phyloP scores from a whole-genome alignment of 2,888 invertebrate species.

The Dexiosoma caninum region DNA sequence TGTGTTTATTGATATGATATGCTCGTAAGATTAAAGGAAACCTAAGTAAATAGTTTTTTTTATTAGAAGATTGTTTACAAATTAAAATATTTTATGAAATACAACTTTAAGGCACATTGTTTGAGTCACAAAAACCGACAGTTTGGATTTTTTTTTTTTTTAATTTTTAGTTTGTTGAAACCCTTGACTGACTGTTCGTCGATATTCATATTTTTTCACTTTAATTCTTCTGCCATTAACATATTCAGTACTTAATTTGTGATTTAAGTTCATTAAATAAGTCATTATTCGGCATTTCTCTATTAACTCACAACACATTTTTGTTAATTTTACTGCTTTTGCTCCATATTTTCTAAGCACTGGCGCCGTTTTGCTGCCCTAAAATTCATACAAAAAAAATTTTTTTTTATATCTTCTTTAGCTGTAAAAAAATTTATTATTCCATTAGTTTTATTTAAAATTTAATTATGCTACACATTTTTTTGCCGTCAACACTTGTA shows the following conservation, averaged over 20 bases:
- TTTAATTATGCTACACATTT: slow-evolving; percentile 28
- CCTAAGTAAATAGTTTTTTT: neutral
- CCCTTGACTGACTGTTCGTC: no score
- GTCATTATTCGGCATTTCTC: neutral
- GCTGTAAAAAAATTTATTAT: slow-evolving; percentile 20
- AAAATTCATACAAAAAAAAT: neutral
- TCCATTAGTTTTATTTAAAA: slow-evolving; percentile 40
- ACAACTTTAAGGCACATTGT: no score
- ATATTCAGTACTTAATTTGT: no score
- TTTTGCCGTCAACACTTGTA: neutral
- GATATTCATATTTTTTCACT: no score
- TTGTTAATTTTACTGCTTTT: neutral
- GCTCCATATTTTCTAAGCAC: neutral
- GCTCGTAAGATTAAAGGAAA: neutral
- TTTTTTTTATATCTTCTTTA: slow-evolving; percentile 19
- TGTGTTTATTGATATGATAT: neutral
- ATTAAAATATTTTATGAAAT: no score
- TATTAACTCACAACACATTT: no score
- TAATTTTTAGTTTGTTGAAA: no score
- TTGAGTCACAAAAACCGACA: no score
- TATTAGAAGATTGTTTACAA: no score
- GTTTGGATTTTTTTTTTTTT: no score
- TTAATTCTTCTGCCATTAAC: no score
- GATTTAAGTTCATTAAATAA: neutral
- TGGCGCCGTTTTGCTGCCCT: slow-evolving; percentile 36